A percentile compares a stretch with the other conserved stretches of the same genome.
These are phyloP conservation scores for Dascyllus trimaculatus DNA, from an alignment of 2,113 vertebrate species.

Conservation along the genomic window DNA sequence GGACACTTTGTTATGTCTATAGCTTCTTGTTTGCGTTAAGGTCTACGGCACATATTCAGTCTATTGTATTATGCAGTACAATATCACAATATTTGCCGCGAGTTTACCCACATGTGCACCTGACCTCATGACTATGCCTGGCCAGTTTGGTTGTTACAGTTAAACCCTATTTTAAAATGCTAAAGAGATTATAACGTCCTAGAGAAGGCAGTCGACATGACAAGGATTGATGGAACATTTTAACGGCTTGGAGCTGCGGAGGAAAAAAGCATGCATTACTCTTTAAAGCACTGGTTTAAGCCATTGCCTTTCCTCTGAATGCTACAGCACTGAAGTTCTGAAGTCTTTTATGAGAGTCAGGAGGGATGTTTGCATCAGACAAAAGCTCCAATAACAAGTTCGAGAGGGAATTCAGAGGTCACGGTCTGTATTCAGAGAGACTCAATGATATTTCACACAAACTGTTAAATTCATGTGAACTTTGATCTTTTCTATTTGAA, in stretches of 20 bases:
- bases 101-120: neutral
- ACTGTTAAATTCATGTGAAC: too few species aligned
- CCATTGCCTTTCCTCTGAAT: conserved; percentile 4
- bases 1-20: neutral
- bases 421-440: too few species aligned
- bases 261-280: conserved; percentile 24
- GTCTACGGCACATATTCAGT: neutral
- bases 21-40: conserved; percentile 6
- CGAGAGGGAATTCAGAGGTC: too few species aligned
- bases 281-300: conserved; percentile 35
- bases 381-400: neutral
- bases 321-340: neutral
- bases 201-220: neutral
- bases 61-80: neutral
- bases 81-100: neutral
- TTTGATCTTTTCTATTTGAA: too few species aligned
- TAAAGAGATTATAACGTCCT: conserved; percentile 36
- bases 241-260: conserved; percentile 28
- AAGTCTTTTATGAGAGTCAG: too few species aligned
- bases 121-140: neutral
- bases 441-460: too few species aligned
- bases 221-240: conserved; percentile 44
- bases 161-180: conserved; percentile 7
- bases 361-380: neutral
- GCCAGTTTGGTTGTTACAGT: neutral